Evolutionary conservation across 2,888 invertebrate species (phyloP).

Genomic region (Hedychridium roseum): DNA sequence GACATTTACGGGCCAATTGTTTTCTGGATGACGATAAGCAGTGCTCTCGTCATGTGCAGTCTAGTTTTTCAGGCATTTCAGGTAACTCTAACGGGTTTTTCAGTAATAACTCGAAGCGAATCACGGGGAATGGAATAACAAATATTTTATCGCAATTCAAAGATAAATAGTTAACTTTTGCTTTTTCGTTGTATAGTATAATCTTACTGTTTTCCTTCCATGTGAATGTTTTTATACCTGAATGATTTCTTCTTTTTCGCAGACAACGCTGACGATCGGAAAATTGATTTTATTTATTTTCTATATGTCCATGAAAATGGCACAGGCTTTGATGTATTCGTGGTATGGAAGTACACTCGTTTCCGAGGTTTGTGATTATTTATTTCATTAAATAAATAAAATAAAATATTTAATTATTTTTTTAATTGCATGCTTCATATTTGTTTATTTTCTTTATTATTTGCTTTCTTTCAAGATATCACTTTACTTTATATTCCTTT

Average conservation of each 20-base stretch:
- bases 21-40: constrained; percentile 35
- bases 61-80: constrained; percentile 39
- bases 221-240: background rate
- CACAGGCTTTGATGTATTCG: constrained; percentile 39
- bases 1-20: constrained; percentile 40
- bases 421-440: too few relatives aligned
- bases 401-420: too few relatives aligned
- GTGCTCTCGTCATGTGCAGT: constrained; percentile 39
- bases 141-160: background rate
- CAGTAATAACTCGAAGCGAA: background rate
- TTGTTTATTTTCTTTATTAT: too few relatives aligned
- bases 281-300: constrained; percentile 1
- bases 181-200: background rate
- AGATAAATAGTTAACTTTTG: background rate
- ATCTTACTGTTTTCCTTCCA: too few relatives aligned
- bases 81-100: too few relatives aligned
- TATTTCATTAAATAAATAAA: background rate
- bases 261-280: constrained; percentile 4
- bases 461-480: constrained; percentile 7
- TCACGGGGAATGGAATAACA: background rate
- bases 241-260: background rate
- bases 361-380: constrained; percentile 24
- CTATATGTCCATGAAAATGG: constrained; percentile 26
- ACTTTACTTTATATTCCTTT: background rate
- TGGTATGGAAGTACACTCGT: constrained; percentile 36